Base-by-base conservation (phyloP, 2,888 invertebrate species). In the Lamproptera curius region DNA sequence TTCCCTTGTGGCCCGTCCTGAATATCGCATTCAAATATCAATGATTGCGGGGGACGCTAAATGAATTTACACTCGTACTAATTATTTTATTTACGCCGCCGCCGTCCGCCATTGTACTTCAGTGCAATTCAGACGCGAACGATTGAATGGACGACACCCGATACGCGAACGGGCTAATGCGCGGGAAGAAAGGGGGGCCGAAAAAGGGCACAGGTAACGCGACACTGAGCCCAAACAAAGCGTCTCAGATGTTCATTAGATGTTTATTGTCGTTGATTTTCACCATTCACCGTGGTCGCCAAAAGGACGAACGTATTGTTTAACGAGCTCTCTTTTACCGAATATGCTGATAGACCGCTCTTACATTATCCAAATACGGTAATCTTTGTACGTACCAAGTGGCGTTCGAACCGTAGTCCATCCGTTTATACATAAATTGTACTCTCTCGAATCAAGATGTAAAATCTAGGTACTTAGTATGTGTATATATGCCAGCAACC, bases 31-130 rank as follows among this genome's bases (percentile, higher is more conserved):
- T 76, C 67, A 70, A 70, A 71, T 65, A 68, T 67, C 63, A 73
- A 69, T 73, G 63, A 74, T 65, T 61, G 62, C 65, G 61, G 61
- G 72, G 74, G 71, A 73, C 63, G 58, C 55, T 75, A 74, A 76
- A 71, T 72, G 72, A 66, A 60, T 73, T 76, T 77, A 79, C 83
- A 79, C 82, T 73, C 74, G 63, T 67, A 81, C 81, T 82, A 84
- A 84, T 83, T 83, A 82, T 81, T 78, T 71, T 73, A 73, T 78
- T 74, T 74, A 60, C 57, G 11, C 41, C 31, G 31, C 47, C 47
- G 42, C 57, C 52, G 44, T 54, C 56, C 53, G 55, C 53, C 66
- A 63, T 68, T 66, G 63, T 65, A n/a, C n/a, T n/a, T n/a, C n/a
- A n/a, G n/a, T n/a, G 58, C 57, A 53, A 53, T 58, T 61, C 62